Conservation (phyloP, 1,140 invertebrate species). For the Drosophila melanica region DNA sequence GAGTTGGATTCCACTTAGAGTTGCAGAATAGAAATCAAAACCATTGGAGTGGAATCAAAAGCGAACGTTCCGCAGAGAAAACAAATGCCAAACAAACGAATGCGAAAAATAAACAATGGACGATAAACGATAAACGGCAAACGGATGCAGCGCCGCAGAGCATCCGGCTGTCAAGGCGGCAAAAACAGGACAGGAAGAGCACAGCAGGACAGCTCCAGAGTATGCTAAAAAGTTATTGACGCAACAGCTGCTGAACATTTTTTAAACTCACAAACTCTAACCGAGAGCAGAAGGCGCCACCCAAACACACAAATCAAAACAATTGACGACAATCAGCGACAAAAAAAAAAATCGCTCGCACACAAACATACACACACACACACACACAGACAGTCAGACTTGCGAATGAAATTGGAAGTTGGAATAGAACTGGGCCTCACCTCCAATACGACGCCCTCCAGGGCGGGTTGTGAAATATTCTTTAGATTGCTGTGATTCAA, state of each 20-base stretch:
- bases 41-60: too few species aligned
- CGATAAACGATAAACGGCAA: constrained; percentile 41
- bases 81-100: constrained; percentile 67
- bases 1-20: too few species aligned
- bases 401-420: background rate
- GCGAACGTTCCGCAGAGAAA: constrained; percentile 8
- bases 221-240: constrained; percentile 78
- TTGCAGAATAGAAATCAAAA: too few species aligned
- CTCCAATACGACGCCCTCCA: constrained; percentile 84
- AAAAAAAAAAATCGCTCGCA: background rate
- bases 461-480: constrained; percentile 86
- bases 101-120: constrained; percentile 42
- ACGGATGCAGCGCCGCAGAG: constrained; percentile 68
- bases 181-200: constrained; percentile 7
- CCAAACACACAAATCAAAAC: constrained; percentile 69
- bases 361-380: constrained; percentile 28
- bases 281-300: background rate
- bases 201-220: constrained; percentile 23
- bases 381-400: constrained; percentile 5
- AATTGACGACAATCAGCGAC: constrained; percentile 80
- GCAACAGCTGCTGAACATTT: constrained; percentile 71
- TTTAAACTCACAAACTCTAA: constrained; percentile 43
- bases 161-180: constrained; percentile 65
- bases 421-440: constrained; percentile 58
- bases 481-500: constrained; percentile 85